Percentiles rank a stretch among this genome's conserved stretches.
These are phyloP conservation scores for Acanthococcus lagerstroemiae DNA, from an alignment of 2,888 invertebrate genomes.

Conservation along the genomic window DNA sequence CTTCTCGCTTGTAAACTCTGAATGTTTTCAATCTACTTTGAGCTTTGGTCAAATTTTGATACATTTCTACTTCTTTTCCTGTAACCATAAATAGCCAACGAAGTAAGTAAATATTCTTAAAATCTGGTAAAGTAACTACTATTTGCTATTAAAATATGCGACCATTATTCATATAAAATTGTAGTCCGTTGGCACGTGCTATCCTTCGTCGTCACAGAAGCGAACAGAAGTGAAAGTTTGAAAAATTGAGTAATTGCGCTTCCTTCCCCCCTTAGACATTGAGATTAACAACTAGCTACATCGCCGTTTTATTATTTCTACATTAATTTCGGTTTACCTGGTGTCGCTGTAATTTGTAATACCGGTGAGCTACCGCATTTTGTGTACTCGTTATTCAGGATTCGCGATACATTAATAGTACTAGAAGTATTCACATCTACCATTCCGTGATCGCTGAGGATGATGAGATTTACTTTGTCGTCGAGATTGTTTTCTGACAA, in stretches of 20 bases:
- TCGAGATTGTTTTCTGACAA: slow-evolving; percentile 46
- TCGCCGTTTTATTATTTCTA: no score
- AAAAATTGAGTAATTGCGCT: no score
- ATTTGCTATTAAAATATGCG: no score
- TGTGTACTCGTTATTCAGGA: background rate
- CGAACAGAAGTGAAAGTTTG: no score
- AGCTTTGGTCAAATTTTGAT: slow-evolving; percentile 16
- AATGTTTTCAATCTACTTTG: slow-evolving; percentile 40
- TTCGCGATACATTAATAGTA: slow-evolving; percentile 44
- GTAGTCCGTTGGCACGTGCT: no score
- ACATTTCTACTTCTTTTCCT: slow-evolving; percentile 23
- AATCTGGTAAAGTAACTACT: no score
- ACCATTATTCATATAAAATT: no score
- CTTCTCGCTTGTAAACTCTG: slow-evolving; percentile 49
- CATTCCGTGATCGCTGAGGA: slow-evolving; percentile 68
- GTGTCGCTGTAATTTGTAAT: background rate
- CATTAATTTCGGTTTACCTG: background rate
- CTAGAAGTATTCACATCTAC: slow-evolving; percentile 45
- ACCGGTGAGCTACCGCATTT: background rate
- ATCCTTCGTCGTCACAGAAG: no score
- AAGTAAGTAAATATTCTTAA: no score
- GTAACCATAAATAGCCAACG: no score
- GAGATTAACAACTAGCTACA: no score
- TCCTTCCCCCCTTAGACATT: no score
- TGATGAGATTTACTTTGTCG: slow-evolving; percentile 52